phyloP scores from a whole-genome alignment of 2,888 invertebrate species.

The Syrphus vitripennis region DNA sequence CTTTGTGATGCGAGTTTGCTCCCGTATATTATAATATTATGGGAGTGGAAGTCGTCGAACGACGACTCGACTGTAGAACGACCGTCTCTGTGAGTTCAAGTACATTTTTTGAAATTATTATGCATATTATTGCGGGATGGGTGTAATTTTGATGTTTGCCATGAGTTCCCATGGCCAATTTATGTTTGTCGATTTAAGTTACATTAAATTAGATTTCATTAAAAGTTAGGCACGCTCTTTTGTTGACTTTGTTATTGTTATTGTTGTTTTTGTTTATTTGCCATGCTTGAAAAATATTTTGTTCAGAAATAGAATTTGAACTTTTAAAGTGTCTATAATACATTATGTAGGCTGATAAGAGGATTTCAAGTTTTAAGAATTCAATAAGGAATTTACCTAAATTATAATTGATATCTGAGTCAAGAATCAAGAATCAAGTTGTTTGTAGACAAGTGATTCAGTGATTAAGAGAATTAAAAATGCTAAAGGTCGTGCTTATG shows the following conservation, averaged over 20 bases:
- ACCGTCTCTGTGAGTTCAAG: not conserved
- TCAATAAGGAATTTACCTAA: not conserved
- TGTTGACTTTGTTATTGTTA: slow-evolving; percentile 9
- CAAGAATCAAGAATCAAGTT: too few relatives aligned
- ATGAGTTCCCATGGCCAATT: slow-evolving; percentile 20
- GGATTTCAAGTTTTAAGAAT: not conserved
- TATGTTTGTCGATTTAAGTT: slow-evolving; percentile 34
- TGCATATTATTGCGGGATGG: slow-evolving; percentile 14
- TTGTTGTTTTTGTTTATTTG: not conserved
- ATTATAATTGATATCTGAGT: not conserved
- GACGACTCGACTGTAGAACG: not conserved
- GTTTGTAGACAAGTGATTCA: not conserved
- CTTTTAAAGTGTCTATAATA: not conserved
- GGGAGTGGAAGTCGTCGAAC: not conserved
- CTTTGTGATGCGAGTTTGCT: not conserved
- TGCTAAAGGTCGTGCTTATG: too few relatives aligned
- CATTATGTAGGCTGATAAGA: not conserved
- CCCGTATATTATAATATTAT: not conserved
- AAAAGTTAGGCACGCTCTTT: slow-evolving; percentile 15
- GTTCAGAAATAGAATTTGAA: not conserved
- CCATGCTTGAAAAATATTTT: not conserved
- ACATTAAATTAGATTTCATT: slow-evolving; percentile 25
- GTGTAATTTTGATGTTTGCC: slow-evolving; percentile 20
- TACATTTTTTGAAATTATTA: slow-evolving; percentile 10
- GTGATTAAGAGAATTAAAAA: not conserved